These are phyloP conservation scores for Oreohelix idahoensis DNA, from an alignment of 1,140 invertebrate species.

Conservation along the genomic window DNA sequence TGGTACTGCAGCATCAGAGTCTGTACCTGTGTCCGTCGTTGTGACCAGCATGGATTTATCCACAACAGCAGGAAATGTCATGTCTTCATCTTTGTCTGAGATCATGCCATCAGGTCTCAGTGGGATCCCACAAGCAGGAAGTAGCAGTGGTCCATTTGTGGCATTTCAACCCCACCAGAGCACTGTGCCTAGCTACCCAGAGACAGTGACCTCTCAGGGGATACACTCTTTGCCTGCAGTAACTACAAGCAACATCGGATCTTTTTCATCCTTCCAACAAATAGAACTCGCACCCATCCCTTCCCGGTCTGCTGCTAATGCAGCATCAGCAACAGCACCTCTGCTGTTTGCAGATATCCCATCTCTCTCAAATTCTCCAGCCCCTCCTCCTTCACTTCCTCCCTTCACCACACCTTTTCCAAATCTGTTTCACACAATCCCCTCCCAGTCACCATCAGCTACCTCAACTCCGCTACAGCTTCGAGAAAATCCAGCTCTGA, in stretches of 20 bases:
- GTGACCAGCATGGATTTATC: slow-evolving; percentile 16
- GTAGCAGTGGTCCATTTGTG: not conserved
- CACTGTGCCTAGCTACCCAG: not conserved
- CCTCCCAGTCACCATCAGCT: not conserved
- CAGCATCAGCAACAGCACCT: slow-evolving; percentile 9
- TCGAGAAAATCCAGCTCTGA: not conserved
- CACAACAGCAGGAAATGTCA: not conserved
- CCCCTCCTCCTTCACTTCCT: slow-evolving; percentile 34
- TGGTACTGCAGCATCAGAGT: not conserved
- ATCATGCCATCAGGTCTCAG: slow-evolving; percentile 36
- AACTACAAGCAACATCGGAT: not conserved
- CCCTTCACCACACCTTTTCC: slow-evolving; percentile 41
- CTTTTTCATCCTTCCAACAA: not conserved
- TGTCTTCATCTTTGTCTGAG: slow-evolving; percentile 7
- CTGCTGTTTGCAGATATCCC: slow-evolving; percentile 5
- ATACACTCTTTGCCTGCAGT: not conserved
- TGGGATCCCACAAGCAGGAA: slow-evolving; percentile 19
- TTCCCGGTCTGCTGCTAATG: slow-evolving; percentile 28
- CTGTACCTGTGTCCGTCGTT: not conserved
- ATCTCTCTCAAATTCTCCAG: slow-evolving; percentile 14
- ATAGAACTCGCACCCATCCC: not conserved
- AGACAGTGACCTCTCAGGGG: not conserved
- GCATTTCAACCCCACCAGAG: not conserved
- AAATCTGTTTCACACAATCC: not conserved
- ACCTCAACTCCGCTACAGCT: slow-evolving; percentile 27